A percentile compares a stretch with the other conserved stretches of the same genome.
These are phyloP conservation scores for Adrianichthys oophorus DNA, from an alignment of 2,797 vertebrate genomes.

Conservation along the genomic window DNA sequence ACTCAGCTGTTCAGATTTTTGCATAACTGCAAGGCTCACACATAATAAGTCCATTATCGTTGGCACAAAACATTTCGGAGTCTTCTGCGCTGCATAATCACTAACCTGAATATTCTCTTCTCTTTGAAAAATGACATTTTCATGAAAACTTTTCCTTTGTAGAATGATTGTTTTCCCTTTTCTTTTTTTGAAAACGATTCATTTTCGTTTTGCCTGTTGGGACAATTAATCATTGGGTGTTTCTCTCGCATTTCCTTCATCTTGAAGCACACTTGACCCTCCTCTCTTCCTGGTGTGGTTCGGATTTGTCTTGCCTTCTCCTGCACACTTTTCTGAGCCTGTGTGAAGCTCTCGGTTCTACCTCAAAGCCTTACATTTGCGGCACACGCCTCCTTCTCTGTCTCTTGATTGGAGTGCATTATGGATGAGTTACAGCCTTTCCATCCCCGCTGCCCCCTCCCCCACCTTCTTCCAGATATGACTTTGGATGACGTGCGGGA, in stretches of 20 bases:
- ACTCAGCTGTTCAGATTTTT: conserved; percentile 21
- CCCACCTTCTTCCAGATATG: conserved; percentile 94
- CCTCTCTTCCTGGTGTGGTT: conserved; percentile 33
- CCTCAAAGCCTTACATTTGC: conserved; percentile 20
- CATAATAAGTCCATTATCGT: conserved; percentile 38
- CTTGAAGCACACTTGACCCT: conserved; percentile 29
- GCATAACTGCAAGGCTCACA: conserved; percentile 26
- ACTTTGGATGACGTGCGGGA: conserved; percentile 97
- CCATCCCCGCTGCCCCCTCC: conserved; percentile 50
- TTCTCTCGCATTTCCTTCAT: conserved; percentile 26
- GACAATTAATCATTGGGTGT: conserved; percentile 4
- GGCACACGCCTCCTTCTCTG: conserved; percentile 11
- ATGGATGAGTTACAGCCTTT: conserved; percentile 79
- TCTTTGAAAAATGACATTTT: conserved; percentile 1
- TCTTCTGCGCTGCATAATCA: conserved; percentile 14
- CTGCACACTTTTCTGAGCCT: conserved; percentile 31
- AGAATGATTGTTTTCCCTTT: neutral
- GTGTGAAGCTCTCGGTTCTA: conserved; percentile 31
- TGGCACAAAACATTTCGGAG: conserved; percentile 20
- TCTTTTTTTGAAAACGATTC: no score
- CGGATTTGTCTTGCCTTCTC: conserved; percentile 34
- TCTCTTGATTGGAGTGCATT: conserved; percentile 42
- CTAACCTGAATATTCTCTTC: conserved; percentile 12
- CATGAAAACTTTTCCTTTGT: conserved; percentile 5
- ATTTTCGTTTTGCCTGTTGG: conserved; percentile 15